Base-by-base conservation (phyloP, 2,888 invertebrate species). In the Myopa tessellatipennis region DNA sequence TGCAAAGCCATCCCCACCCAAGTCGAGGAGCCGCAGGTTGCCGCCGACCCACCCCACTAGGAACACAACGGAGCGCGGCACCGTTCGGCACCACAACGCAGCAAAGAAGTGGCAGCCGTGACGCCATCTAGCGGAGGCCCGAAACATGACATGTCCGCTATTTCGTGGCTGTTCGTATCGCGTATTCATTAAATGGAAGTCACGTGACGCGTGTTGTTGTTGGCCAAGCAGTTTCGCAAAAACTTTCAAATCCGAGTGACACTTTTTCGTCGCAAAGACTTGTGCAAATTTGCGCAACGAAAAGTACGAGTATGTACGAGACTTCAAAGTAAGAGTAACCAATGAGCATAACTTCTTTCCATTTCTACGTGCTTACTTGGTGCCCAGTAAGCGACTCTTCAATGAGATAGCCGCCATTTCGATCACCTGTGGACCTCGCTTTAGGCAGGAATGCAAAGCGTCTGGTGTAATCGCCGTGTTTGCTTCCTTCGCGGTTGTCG, bases 31-130 rank as follows among this genome's bases (percentile, higher is more conserved):
- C 76, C 38, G 18, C 76, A 55, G 63, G 76, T 63, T 38, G 61
- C 73, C 76, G 58, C 65, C 78, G 34, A 40, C 36, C 75, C 60
- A 26, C 55, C 50, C 68, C 16, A 34, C 83, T 81, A 83, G 12
- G 34, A 8, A 34, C 36, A 36, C 38, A 34, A 34, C 16, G 10
- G 65, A 6, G 3, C 65, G 36, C 4, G 10, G 34, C 45, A 45
- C 7, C 14, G 38, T 14, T 6, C 65, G 36, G 38, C 65, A 36
- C 73, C 68, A 70, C 71, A 70, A 65, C 76, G 74, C 55, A 38
- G 68, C 72, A 72, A 67, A 38, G 45, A 40, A 26, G 12, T 18
- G n/a, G 63, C 18, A n/a, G 34, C 26, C 10, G 4, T 26, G 50
- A 50, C 50, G 14, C 50, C 63, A 8, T 63, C 34, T 34, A 34